Conservation (phyloP, 2,113 vertebrate genomes). For the Oncorhynchus masou region DNA sequence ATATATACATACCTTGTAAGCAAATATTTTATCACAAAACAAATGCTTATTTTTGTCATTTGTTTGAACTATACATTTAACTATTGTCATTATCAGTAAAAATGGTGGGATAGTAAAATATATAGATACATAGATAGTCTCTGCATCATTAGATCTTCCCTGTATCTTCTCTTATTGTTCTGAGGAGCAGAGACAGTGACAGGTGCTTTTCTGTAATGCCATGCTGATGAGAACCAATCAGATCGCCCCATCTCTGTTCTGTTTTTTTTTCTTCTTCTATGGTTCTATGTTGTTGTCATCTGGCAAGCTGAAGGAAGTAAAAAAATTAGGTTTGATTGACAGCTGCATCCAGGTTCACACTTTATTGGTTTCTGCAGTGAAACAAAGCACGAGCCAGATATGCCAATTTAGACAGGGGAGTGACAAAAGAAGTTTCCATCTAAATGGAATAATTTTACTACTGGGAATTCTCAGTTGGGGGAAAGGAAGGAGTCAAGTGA, state of each 20-base stretch:
- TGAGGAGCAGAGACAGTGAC: slow-evolving; percentile 71
- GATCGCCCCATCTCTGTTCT: slow-evolving; percentile 60
- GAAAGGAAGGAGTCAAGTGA: slow-evolving; percentile 74
- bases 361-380: slow-evolving; percentile 86
- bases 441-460: slow-evolving; percentile 93
- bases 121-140: background rate
- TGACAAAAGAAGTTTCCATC: slow-evolving; percentile 92
- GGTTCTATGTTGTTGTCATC: slow-evolving; percentile 81
- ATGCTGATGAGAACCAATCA: slow-evolving; percentile 82
- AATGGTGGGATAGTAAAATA: background rate
- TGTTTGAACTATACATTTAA: background rate
- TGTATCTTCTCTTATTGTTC: slow-evolving; percentile 18
- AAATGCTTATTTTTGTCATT: too few species aligned
- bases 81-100: background rate
- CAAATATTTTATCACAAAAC: too few species aligned
- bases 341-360: slow-evolving; percentile 90
- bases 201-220: slow-evolving; percentile 77
- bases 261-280: slow-evolving; percentile 35
- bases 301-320: slow-evolving; percentile 75
- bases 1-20: too few species aligned
- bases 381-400: slow-evolving; percentile 82
- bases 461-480: slow-evolving; percentile 87
- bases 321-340: slow-evolving; percentile 88
- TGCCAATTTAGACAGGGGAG: slow-evolving; percentile 93
- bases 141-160: slow-evolving; percentile 19